Evolutionary conservation across 2,888 invertebrate species (phyloP).

Genomic region (Synanthedon vespiformis): DNA sequence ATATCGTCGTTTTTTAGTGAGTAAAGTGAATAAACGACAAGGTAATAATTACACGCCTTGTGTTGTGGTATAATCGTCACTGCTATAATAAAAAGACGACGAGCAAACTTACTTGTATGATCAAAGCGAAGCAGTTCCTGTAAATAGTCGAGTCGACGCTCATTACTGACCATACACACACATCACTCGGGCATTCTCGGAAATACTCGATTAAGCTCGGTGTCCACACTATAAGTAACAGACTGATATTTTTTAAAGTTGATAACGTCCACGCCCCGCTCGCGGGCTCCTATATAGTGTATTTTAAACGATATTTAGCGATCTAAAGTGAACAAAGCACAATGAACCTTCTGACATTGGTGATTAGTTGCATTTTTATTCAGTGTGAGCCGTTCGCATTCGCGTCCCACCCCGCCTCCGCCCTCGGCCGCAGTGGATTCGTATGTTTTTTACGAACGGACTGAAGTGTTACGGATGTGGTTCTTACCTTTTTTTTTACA

Average conservation of each 20-base stretch:
- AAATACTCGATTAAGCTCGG: background rate
- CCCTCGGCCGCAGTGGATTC: constrained; percentile 21
- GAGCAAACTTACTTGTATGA: too few species aligned
- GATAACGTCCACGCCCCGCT: background rate
- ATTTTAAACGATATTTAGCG: background rate
- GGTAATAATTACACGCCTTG: too few species aligned
- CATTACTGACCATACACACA: too few species aligned
- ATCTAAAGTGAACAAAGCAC: constrained; percentile 30
- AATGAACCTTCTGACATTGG: constrained; percentile 24
- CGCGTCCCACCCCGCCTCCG: constrained; percentile 16
- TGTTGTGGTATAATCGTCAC: too few species aligned
- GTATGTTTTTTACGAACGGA: constrained; percentile 46
- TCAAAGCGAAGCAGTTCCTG: too few species aligned
- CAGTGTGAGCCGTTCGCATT: constrained; percentile 4
- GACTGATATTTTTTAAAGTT: background rate
- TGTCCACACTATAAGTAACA: constrained; percentile 2
- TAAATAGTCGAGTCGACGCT: too few species aligned
- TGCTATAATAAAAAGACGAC: too few species aligned
- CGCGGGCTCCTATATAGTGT: background rate
- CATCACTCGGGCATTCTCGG: background rate
- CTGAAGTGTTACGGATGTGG: constrained; percentile 39
- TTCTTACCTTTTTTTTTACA: constrained; percentile 45
- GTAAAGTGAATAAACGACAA: too few species aligned
- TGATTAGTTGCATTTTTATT: constrained; percentile 19
- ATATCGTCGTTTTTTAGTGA: too few species aligned